phyloP scores from a whole-genome alignment of 2,888 invertebrate genomes.

The Lasioglossum villosulum region DNA sequence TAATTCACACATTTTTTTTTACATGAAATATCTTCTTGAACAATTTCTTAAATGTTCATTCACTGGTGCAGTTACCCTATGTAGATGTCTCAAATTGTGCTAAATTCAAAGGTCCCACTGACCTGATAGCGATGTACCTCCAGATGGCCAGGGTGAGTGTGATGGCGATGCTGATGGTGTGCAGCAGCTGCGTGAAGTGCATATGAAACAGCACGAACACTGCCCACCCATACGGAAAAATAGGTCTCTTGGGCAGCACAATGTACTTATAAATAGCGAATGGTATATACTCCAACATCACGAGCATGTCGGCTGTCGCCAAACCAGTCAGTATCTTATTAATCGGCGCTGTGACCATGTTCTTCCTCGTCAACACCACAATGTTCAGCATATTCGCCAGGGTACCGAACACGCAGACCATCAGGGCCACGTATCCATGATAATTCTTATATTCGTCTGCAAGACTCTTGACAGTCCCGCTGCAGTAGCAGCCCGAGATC shows the following conservation, averaged over 20 bases:
- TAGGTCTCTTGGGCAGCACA: conserved; percentile 87
- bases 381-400: conserved; percentile 95
- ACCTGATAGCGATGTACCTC: conserved; percentile 94
- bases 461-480: conserved; percentile 87
- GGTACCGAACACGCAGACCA: conserved; percentile 94
- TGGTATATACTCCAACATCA: conserved; percentile 94
- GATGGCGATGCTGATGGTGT: conserved; percentile 93
- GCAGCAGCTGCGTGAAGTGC: conserved; percentile 92
- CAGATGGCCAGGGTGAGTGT: conserved; percentile 93
- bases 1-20: no score
- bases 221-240: conserved; percentile 90
- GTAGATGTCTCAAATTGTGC: background rate
- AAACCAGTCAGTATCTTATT: conserved; percentile 94
- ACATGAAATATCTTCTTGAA: no score
- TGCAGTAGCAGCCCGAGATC: conserved; percentile 85
- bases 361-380: conserved; percentile 92
- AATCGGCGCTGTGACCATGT: conserved; percentile 93
- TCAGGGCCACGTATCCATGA: conserved; percentile 93
- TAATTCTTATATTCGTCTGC: conserved; percentile 88
- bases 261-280: conserved; percentile 89
- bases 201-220: conserved; percentile 92
- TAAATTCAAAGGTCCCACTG: conserved; percentile 34
- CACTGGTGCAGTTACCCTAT: no score
- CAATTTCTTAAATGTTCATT: no score
- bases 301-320: conserved; percentile 95